These are phyloP conservation scores for Pristis pectinata DNA, from an alignment of 2,797 vertebrate species.

Conservation along the genomic window DNA sequence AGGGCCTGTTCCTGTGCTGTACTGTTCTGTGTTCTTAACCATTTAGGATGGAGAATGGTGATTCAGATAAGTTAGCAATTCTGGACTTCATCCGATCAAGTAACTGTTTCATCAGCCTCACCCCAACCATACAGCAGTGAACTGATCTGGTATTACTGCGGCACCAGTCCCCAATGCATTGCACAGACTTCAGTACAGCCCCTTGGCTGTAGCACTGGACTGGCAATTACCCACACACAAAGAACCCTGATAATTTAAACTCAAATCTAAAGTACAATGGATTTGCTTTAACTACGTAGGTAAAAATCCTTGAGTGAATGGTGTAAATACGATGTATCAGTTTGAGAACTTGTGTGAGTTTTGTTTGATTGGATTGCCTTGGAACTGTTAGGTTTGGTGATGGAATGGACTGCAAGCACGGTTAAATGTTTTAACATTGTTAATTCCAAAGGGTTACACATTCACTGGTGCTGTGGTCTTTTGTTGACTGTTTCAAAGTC, in stretches of 20 bases:
- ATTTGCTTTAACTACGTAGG: not conserved
- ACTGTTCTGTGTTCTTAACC: too few relatives aligned
- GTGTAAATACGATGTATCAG: not conserved
- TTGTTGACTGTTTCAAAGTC: not conserved
- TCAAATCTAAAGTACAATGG: not conserved
- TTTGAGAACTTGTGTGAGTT: not conserved
- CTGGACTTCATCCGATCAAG: not conserved
- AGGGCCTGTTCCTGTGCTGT: too few relatives aligned
- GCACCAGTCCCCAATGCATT: not conserved
- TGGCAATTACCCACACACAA: not conserved
- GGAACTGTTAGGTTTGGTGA: not conserved
- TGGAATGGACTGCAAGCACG: not conserved
- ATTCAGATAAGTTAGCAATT: not conserved
- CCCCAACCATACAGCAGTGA: not conserved
- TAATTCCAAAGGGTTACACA: not conserved
- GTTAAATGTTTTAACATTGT: not conserved
- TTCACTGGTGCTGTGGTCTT: not conserved
- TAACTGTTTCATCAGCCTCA: not conserved
- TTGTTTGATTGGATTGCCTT: slow-evolving; percentile 23
- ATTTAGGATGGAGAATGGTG: not conserved
- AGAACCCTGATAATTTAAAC: not conserved
- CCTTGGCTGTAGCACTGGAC: not conserved
- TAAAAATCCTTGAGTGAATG: not conserved
- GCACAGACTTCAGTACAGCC: not conserved
- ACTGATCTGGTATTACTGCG: not conserved